phyloP scores from a whole-genome alignment of 2,797 vertebrate species.

The Poeciliopsis turneri region DNA sequence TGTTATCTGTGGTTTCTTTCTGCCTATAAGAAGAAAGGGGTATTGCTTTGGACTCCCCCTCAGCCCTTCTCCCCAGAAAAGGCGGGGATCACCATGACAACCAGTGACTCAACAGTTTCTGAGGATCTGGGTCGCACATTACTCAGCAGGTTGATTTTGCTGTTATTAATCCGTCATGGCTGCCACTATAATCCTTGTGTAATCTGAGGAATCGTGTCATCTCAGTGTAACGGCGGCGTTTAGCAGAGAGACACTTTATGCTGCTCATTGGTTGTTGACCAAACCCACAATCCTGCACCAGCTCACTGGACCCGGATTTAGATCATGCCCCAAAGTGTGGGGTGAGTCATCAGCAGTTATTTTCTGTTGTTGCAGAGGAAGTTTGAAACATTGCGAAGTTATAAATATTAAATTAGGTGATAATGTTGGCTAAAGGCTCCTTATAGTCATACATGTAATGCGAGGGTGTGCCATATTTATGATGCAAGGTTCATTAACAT shows the following conservation, averaged over 20 bases:
- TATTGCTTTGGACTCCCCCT: neutral
- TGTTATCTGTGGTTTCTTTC: neutral
- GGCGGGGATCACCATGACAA: neutral
- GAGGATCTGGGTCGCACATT: neutral
- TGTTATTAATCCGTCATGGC: neutral
- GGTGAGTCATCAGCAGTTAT: neutral
- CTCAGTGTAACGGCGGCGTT: neutral
- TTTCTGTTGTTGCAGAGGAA: neutral
- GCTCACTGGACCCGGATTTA: neutral
- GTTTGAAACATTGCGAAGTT: neutral
- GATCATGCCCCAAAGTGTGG: neutral
- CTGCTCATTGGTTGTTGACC: conserved; percentile 1
- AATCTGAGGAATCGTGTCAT: conserved; percentile 2
- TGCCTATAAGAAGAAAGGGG: neutral
- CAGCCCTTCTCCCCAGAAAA: neutral
- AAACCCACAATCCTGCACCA: neutral
- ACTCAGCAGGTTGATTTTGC: conserved; percentile 5
- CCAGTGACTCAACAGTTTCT: conserved; percentile 1
- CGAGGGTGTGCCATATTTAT: neutral
- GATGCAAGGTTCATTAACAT: neutral
- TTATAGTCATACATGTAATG: neutral
- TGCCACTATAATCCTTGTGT: neutral
- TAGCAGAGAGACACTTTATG: neutral
- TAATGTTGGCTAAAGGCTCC: neutral
- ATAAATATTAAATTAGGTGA: neutral